Evolutionary conservation across 2,888 invertebrate species (phyloP).

Genomic region (Patella depressa): DNA sequence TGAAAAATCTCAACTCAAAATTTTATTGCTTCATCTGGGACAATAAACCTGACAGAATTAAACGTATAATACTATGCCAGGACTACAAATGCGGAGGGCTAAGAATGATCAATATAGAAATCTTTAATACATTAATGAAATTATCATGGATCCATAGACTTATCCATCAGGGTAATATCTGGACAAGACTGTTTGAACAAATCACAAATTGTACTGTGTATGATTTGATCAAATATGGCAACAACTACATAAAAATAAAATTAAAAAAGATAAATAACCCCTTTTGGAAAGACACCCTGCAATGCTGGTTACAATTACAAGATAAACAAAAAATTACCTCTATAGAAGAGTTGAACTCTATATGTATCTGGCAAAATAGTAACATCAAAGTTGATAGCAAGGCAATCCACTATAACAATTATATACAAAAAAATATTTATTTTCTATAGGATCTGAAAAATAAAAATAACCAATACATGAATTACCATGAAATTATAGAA

Average conservation of each 20-base stretch:
- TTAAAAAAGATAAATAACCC: background rate
- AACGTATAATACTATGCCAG: background rate
- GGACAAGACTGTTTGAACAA: background rate
- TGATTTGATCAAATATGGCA: background rate
- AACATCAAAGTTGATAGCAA: background rate
- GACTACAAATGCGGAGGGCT: background rate
- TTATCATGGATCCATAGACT: background rate
- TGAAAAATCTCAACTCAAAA: background rate
- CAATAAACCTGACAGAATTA: background rate
- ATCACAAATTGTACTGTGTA: background rate
- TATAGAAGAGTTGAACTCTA: background rate
- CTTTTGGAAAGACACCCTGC: background rate
- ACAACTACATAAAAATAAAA: background rate
- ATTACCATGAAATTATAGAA: background rate
- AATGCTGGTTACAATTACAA: background rate
- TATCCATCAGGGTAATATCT: background rate
- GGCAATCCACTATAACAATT: background rate
- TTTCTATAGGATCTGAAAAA: background rate
- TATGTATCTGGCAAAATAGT: background rate
- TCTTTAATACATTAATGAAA: background rate
- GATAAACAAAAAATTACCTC: too few relatives aligned
- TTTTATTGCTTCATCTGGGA: background rate
- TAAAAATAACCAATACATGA: constrained; percentile 1
- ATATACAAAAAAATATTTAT: background rate
- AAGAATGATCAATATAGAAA: background rate